Percentiles rank a stretch among this genome's conserved stretches.
phyloP scores from a whole-genome alignment of 2,113 vertebrate species.

The Colossoma macropomum region DNA sequence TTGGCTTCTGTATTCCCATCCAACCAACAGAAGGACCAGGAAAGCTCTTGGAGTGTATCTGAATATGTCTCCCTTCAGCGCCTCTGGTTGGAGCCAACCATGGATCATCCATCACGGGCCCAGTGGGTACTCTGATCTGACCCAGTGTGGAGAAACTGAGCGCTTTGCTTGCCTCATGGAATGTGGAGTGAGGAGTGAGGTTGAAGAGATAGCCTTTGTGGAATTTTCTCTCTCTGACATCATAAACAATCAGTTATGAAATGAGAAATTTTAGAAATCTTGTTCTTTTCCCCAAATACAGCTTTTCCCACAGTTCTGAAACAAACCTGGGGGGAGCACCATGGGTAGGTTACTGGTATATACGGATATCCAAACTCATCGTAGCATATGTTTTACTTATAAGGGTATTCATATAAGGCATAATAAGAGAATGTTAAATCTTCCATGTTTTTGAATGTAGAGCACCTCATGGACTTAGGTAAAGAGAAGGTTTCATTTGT shows the following conservation, averaged over 20 bases:
- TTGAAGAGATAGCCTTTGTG: slow-evolving; percentile 77
- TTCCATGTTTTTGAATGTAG: too few relatives aligned
- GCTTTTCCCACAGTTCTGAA: too few relatives aligned
- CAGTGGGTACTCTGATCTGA: slow-evolving; percentile 90
- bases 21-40: slow-evolving; percentile 74
- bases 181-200: slow-evolving; percentile 78
- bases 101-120: slow-evolving; percentile 84
- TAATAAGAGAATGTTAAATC: too few relatives aligned
- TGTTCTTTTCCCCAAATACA: too few relatives aligned
- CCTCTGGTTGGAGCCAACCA: slow-evolving; percentile 75
- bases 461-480: too few relatives aligned
- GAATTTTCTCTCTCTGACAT: slow-evolving; percentile 73
- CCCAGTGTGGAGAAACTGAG: slow-evolving; percentile 76
- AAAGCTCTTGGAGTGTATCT: slow-evolving; percentile 86
- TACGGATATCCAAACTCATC: too few relatives aligned
- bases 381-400: too few relatives aligned
- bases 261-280: slow-evolving; percentile 22
- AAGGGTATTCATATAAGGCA: too few relatives aligned
- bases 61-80: slow-evolving; percentile 78
- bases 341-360: too few relatives aligned
- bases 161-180: slow-evolving; percentile 89
- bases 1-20: slow-evolving; percentile 92
- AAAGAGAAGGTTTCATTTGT: too few relatives aligned
- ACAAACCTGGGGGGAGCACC: too few relatives aligned
- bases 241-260: slow-evolving; percentile 64